Conservation (phyloP, 2,797 vertebrate species). For the Dicrostonyx torquatus region DNA sequence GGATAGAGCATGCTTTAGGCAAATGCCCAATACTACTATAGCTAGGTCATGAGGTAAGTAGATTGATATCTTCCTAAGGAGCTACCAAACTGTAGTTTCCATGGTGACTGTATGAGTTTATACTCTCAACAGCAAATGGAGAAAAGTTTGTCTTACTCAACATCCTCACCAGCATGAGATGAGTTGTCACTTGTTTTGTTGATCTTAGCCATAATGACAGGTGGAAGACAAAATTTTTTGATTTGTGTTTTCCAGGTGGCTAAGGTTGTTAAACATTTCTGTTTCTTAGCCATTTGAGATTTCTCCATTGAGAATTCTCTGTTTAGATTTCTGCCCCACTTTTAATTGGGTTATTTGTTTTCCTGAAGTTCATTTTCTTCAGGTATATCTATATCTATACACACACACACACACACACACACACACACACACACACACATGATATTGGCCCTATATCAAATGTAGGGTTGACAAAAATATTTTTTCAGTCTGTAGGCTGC, state of each 20-base stretch:
- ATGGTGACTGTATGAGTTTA: background rate
- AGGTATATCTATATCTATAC: background rate
- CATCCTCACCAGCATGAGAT: background rate
- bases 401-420: too few species aligned
- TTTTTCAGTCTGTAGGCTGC: background rate
- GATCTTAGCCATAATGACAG: background rate
- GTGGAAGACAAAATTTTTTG: background rate
- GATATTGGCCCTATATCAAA: background rate
- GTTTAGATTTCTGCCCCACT: background rate
- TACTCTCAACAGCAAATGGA: background rate
- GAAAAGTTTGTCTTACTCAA: background rate
- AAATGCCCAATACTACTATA: background rate
- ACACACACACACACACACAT: too few species aligned
- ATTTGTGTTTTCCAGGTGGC: background rate
- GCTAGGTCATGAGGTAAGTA: background rate
- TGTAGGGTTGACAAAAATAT: background rate
- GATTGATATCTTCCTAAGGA: background rate
- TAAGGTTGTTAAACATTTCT: background rate
- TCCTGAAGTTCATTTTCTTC: background rate
- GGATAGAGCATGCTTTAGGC: background rate
- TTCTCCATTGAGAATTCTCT: background rate
- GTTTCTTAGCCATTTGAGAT: background rate
- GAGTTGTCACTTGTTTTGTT: background rate
- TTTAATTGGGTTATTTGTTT: background rate
- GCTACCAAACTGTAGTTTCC: background rate